Percentiles rank a stretch among this genome's conserved stretches.
Conservation (phyloP, 2,888 invertebrate species). For the Alentia gelatinosa region DNA sequence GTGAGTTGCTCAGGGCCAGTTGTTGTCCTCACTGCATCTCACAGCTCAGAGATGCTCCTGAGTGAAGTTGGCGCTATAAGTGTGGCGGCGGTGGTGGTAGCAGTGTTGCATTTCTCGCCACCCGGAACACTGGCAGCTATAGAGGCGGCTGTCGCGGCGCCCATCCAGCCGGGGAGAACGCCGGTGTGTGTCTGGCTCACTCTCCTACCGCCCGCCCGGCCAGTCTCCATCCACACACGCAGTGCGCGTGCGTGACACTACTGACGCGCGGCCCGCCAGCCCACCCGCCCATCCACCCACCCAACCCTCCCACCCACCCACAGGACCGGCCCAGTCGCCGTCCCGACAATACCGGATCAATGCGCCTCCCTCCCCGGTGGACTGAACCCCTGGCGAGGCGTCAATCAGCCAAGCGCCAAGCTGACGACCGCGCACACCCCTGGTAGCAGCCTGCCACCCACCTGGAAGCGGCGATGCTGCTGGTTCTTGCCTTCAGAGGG, state of each 20-base stretch:
- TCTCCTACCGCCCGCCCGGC: neutral
- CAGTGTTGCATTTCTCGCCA: neutral
- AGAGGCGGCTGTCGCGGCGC: neutral
- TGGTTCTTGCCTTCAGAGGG: neutral
- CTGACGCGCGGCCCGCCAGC: neutral
- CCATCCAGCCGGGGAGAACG: slow-evolving; percentile 1
- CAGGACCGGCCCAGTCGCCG: neutral
- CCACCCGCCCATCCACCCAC: too few species aligned
- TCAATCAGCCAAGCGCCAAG: neutral
- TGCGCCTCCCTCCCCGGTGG: neutral
- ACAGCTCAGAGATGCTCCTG: too few species aligned
- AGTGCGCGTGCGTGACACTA: slow-evolving; percentile 4
- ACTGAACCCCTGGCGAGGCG: neutral
- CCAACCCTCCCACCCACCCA: neutral
- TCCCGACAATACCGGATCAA: neutral
- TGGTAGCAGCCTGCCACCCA: neutral
- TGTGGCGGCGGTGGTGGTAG: neutral
- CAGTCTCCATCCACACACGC: neutral
- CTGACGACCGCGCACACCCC: neutral
- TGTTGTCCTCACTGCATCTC: too few species aligned
- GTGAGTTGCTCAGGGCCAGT: too few species aligned
- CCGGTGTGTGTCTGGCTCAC: neutral
- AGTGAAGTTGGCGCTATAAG: too few species aligned
- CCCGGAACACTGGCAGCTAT: neutral
- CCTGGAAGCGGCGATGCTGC: neutral